phyloP scores from a whole-genome alignment of 2,113 vertebrate genomes.

The Fregata magnificens region DNA sequence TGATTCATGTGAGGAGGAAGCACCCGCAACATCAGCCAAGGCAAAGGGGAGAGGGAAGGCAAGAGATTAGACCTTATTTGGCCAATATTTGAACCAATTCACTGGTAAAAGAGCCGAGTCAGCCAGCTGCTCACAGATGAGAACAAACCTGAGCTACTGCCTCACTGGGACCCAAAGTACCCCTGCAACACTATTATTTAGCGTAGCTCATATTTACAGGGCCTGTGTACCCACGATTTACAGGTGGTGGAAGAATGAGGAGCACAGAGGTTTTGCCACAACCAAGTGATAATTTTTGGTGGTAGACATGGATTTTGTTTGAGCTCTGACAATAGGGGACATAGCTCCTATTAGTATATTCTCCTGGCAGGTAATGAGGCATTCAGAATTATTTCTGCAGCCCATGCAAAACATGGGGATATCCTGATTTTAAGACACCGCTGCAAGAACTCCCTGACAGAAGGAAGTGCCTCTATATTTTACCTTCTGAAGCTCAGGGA shows the following conservation, averaged over 20 bases:
- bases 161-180: neutral
- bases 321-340: neutral
- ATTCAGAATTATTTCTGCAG: neutral
- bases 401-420: neutral
- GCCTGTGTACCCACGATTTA: neutral
- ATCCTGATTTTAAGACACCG: neutral
- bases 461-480: neutral
- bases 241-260: neutral
- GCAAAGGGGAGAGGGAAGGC: neutral
- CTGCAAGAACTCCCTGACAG: neutral
- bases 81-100: neutral
- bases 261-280: neutral
- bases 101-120: neutral
- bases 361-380: neutral
- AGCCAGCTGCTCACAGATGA: neutral
- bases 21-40: rapidly evolving
- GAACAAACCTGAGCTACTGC: neutral
- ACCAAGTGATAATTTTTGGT: neutral
- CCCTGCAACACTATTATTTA: neutral
- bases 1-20: neutral
- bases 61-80: neutral
- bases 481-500: neutral
- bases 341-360: neutral
- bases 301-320: neutral
- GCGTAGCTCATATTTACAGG: neutral